Percentiles rank a stretch among this genome's conserved stretches.
phyloP scores from a whole-genome alignment of 2,113 vertebrate species.

The Chauna torquata region DNA sequence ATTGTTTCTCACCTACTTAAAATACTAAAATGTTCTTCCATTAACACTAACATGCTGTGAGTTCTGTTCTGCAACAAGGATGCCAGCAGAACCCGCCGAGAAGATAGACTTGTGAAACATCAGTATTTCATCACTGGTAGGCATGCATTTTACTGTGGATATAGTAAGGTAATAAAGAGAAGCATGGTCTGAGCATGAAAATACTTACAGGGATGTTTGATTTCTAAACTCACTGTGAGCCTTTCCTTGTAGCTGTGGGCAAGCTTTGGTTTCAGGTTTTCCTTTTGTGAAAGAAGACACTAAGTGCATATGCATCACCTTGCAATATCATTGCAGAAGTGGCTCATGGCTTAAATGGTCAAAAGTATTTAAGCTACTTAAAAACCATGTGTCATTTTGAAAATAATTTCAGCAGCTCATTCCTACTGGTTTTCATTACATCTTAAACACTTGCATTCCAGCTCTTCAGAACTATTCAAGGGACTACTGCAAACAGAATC shows the following conservation, averaged over 20 bases:
- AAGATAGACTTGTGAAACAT: background rate
- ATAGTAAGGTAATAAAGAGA: background rate
- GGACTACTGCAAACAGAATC: background rate
- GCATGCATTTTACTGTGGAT: background rate
- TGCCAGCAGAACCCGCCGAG: background rate
- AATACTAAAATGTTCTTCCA: background rate
- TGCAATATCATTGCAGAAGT: background rate
- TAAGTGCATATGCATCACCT: background rate
- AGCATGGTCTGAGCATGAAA: background rate
- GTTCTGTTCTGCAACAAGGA: background rate
- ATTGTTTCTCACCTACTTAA: background rate
- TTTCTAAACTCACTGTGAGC: background rate
- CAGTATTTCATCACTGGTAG: background rate
- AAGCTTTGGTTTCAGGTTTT: background rate
- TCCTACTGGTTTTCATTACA: background rate
- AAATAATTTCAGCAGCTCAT: background rate
- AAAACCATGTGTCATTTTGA: background rate
- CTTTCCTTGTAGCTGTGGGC: background rate
- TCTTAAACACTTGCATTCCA: background rate
- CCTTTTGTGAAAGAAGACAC: background rate
- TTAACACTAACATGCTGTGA: background rate
- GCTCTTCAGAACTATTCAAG: background rate
- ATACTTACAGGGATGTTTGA: fast-evolving
- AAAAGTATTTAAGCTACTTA: background rate
- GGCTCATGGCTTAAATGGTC: background rate